phyloP scores from a whole-genome alignment of 2,888 invertebrate genomes.

The Sarcophaga rosellei region DNA sequence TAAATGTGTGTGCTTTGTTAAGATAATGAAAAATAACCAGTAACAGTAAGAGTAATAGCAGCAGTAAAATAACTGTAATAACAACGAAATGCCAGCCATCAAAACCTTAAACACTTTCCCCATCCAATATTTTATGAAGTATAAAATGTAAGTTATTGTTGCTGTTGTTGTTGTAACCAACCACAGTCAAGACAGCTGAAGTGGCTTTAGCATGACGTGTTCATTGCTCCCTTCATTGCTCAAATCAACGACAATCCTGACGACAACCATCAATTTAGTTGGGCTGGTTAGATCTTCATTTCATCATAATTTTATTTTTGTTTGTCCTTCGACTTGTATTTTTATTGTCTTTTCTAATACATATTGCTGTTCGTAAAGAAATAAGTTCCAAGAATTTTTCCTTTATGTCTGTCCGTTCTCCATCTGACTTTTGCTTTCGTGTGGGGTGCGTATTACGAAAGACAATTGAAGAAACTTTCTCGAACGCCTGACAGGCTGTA shows the following conservation, averaged over 20 bases:
- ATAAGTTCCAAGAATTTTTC: constrained; percentile 20
- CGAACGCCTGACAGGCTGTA: background rate
- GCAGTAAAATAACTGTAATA: background rate
- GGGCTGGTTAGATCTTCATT: constrained; percentile 16
- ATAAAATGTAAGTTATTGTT: too few species aligned
- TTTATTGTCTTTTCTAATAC: background rate
- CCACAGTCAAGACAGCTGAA: constrained; percentile 5
- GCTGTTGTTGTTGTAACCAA: background rate
- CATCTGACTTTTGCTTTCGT: background rate
- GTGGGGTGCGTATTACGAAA: background rate
- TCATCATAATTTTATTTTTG: constrained; percentile 49
- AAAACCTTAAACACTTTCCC: background rate
- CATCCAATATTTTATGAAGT: background rate
- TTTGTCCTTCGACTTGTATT: background rate
- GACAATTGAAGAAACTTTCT: background rate
- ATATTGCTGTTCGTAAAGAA: background rate
- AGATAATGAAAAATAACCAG: constrained; percentile 17
- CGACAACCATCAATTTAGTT: constrained; percentile 30
- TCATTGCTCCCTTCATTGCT: constrained; percentile 17
- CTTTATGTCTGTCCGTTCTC: background rate
- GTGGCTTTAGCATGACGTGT: constrained; percentile 32
- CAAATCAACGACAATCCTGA: constrained; percentile 43
- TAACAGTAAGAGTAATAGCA: background rate
- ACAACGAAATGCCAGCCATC: background rate
- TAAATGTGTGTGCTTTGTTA: constrained; percentile 35